These are phyloP conservation scores for Bombus breviceps DNA, from an alignment of 1,140 invertebrate genomes.

Conservation along the genomic window DNA sequence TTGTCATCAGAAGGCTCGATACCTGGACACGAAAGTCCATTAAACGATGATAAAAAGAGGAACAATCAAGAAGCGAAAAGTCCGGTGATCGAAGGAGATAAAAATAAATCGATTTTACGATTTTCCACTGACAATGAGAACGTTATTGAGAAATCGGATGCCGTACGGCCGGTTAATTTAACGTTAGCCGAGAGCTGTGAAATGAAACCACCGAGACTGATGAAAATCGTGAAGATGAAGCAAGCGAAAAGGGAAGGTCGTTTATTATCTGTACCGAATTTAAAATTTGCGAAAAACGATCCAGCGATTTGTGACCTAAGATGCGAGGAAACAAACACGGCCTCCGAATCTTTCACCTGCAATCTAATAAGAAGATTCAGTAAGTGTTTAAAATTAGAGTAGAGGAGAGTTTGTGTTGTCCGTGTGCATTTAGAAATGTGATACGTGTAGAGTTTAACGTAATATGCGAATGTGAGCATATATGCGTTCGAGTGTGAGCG, in stretches of 20 bases:
- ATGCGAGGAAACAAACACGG: conserved; percentile 77
- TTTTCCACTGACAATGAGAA: conserved; percentile 4
- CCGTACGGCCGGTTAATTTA: conserved; percentile 84
- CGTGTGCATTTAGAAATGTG: conserved; percentile 66
- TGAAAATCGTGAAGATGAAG: conserved; percentile 83
- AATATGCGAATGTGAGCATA: conserved; percentile 52
- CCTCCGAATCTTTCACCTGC: conserved; percentile 85
- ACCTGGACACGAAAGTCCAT: conserved; percentile 42
- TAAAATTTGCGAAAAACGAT: conserved; percentile 85
- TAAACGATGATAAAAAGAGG: conserved; percentile 39
- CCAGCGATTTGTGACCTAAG: conserved; percentile 69
- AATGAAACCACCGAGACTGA: conserved; percentile 84
- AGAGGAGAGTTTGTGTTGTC: conserved; percentile 71
- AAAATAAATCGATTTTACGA: not conserved
- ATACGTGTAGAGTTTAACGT: conserved; percentile 62
- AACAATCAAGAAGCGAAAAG: conserved; percentile 46
- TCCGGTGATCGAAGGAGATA: conserved; percentile 37
- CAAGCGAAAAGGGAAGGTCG: conserved; percentile 86
- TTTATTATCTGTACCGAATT: conserved; percentile 90
- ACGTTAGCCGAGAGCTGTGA: conserved; percentile 84
- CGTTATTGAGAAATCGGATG: conserved; percentile 5
- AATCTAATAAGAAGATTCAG: conserved; percentile 92
- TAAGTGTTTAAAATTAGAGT: conserved; percentile 86
- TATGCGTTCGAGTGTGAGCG: conserved; percentile 5
- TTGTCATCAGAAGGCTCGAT: conserved; percentile 52